Evolutionary conservation across 2,113 vertebrate species (phyloP), one percentile per base, ranked within the genome.

Genomic region (Oreocharis arfaki): DNA sequence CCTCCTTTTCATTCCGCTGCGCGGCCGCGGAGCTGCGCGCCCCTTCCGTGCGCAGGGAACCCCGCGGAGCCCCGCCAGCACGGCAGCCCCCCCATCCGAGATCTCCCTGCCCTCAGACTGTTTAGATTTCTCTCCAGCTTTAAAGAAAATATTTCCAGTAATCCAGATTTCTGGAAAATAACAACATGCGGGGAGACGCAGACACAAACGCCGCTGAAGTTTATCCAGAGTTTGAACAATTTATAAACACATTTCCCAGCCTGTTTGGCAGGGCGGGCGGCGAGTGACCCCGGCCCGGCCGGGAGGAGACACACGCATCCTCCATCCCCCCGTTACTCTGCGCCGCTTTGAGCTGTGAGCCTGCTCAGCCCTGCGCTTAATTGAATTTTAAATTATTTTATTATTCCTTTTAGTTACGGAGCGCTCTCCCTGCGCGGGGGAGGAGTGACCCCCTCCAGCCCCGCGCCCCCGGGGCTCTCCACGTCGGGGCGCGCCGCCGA

Each of bases 111-210:
- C 77, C 74, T 63, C 96, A 76, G 73, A 94, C 76, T 96, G 94
- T 96, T 96, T 94, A 84, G 93, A 94, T 96, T 96, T 92, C 84
- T n/a, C 53, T 93, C 84, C 81, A 49, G 91, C 91, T 93, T 92
- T 95, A 95, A 94, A 94, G 90, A 94, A 91, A 94, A 89, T 96
- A 95, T 95, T 94, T 95, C 90, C 96, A 94, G 94, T 94, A 95
- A 97, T 96, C 95, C 92, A 80, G 84, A 94, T 95, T 97, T 94
- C 95, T 96, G 95, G 92, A 94, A 96, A 97, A 94, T 95, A 97
- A 95, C 96, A 95, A 96, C 96, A 91, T 16, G 81, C 89, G 50
- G 92, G 83, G 84, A 94, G 91, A 77, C 71, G 81, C 90, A 81
- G 95, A 84, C 89, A 84, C 95, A 37, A 95, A 91, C 81, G 71